phyloP scores from a whole-genome alignment of 2,113 vertebrate species.

The Apeltes quadracus region DNA sequence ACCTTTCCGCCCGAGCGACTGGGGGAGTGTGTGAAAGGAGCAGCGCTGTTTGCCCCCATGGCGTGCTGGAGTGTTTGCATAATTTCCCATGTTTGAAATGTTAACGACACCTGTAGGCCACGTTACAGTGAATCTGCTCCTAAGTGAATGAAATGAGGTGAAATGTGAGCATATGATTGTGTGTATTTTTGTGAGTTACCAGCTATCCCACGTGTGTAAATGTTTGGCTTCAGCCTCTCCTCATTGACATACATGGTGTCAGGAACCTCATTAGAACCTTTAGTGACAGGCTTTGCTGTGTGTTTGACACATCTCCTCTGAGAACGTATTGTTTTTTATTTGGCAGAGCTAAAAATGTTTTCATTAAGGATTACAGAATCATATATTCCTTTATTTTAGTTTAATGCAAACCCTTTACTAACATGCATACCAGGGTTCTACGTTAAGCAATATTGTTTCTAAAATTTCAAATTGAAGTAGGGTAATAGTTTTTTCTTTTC shows the following conservation, averaged over 20 bases:
- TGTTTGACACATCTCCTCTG: constrained; percentile 4
- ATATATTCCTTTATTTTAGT: constrained; percentile 14
- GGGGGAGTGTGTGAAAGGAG: constrained; percentile 48
- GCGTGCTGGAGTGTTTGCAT: constrained; percentile 55
- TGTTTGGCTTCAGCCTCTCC: constrained; percentile 24
- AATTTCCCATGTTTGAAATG: constrained; percentile 66
- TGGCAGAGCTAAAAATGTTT: no score
- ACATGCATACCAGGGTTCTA: not conserved
- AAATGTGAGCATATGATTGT: constrained; percentile 34
- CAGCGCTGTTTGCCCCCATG: constrained; percentile 36
- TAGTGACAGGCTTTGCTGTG: constrained; percentile 41
- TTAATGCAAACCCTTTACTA: constrained; percentile 21
- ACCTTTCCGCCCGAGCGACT: constrained; percentile 30
- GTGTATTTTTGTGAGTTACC: constrained; percentile 21
- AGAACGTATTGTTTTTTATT: constrained; percentile 20
- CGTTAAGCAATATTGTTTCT: not conserved
- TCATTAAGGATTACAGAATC: not conserved
- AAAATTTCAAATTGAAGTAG: constrained; percentile 9
- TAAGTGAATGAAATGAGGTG: constrained; percentile 48
- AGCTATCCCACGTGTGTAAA: constrained; percentile 8
- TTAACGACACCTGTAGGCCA: constrained; percentile 72
- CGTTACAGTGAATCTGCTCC: constrained; percentile 38
- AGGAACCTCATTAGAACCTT: constrained; percentile 47
- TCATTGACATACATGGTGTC: constrained; percentile 59
- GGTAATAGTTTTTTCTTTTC: not conserved